Base-by-base conservation (phyloP, 1,140 invertebrate genomes). In the Nomia melanderi region DNA sequence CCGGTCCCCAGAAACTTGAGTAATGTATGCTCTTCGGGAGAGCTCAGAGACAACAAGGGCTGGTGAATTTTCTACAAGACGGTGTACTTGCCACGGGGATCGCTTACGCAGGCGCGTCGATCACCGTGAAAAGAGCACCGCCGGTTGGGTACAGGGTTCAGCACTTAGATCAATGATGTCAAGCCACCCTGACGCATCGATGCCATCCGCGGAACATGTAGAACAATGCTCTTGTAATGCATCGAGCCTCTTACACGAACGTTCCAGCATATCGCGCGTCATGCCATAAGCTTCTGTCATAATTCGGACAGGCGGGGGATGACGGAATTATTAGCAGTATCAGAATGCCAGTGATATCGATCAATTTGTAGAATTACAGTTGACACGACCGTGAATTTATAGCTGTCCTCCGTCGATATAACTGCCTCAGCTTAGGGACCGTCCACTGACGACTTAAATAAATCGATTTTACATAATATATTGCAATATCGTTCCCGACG, bases 101-200 rank as follows among this genome's bases (percentile, higher is more conserved):
- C 6, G 25, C 11, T 29, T 14, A n/a, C 20, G 17, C 1, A 14
- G 12, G 36, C n/a, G 50, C 41, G 44, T 74, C 50, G 54, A 44
- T 74, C 72, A 74, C 36, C 5, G n/a, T 5, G 64, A 69, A 70
- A 81, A 76, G 47, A 77, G 27, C 60, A 29, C 47, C 27, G 31
- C 36, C 12, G 14, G n/a, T 44, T 11, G 41, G 66, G 62, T 67
- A 82, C 81, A 82, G 60, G 81, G 36, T 82, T 77, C 39, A 20
- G 60, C 81, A 81, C 79, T 82, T 60, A 77, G 62, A 77, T 47
- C 47, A 39, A 47, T 60, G 41, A 36, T 47, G 79, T 54, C 47
- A 56, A 77, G 56, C 29, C 39, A 44, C 63, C 39, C 36, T 29
- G 41, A 65, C 50, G 23, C 80, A 81, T 82, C 66, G 66, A 63